A percentile compares a stretch with the other conserved stretches of the same genome.
These are phyloP conservation scores for Oppia nitens DNA, from an alignment of 1,140 invertebrate species.

Conservation along the genomic window DNA sequence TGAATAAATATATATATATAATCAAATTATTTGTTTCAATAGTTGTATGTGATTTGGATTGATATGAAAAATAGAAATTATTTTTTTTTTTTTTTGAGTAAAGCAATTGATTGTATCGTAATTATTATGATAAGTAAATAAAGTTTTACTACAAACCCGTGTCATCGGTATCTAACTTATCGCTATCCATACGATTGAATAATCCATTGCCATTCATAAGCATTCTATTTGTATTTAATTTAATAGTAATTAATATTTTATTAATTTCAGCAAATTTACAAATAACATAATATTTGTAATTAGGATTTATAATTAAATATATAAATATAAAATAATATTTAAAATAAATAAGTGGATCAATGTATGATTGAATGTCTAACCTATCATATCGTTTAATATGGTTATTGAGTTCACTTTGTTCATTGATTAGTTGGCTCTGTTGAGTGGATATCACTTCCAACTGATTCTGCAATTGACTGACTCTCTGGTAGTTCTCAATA, in stretches of 20 bases:
- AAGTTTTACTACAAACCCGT: constrained; percentile 30
- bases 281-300: no score
- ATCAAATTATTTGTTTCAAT: no score
- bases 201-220: neutral
- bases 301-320: no score
- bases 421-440: constrained; percentile 34
- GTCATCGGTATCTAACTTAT: constrained; percentile 41
- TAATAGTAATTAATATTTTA: no score
- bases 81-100: no score
- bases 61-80: no score
- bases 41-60: no score
- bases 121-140: no score
- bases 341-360: neutral
- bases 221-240: neutral
- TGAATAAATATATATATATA: no score
- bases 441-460: constrained; percentile 32
- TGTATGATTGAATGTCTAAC: constrained; percentile 14
- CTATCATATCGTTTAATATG: constrained; percentile 26
- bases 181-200: constrained; percentile 29
- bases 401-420: constrained; percentile 36
- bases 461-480: constrained; percentile 30
- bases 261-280: no score
- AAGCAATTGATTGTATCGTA: no score
- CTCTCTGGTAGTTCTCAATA: constrained; percentile 23
- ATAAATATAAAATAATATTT: no score